Evolutionary conservation across 2,797 vertebrate species (phyloP).

Genomic region (Oreortyx pictus): DNA sequence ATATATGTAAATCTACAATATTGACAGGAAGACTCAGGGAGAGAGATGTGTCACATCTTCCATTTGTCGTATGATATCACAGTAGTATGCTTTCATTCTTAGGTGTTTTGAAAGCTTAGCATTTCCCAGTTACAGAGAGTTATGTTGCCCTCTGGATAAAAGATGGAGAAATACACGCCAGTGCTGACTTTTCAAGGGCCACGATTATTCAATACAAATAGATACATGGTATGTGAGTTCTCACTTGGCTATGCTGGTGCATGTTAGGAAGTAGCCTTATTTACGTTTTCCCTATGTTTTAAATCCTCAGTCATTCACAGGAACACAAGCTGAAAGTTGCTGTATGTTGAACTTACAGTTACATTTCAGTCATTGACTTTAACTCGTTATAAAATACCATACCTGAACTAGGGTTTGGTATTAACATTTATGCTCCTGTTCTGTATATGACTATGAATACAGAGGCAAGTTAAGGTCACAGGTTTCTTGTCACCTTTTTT

Average conservation of each 20-base stretch:
- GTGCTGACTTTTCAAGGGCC: conserved; percentile 22
- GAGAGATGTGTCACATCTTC: neutral
- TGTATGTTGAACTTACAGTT: neutral
- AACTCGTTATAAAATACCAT: neutral
- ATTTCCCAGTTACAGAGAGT: conserved; percentile 46
- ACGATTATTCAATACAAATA: neutral
- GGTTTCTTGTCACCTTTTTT: neutral
- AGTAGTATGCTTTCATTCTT: neutral
- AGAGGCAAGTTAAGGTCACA: neutral
- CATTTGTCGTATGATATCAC: neutral
- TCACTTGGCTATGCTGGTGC: neutral
- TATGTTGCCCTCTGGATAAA: conserved; percentile 70
- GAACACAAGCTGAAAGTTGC: neutral
- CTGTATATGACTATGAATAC: neutral
- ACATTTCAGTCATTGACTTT: neutral
- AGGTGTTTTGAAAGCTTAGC: conserved; percentile 24
- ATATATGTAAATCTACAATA: neutral
- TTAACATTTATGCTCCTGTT: neutral
- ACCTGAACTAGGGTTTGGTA: neutral
- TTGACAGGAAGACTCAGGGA: neutral
- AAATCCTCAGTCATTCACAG: neutral
- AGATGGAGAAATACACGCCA: conserved; percentile 60
- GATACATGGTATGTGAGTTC: neutral
- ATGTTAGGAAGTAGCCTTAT: neutral
- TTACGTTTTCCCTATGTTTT: neutral